A percentile compares a stretch with the other conserved stretches of the same genome.
Evolutionary conservation across 23 tunicate species (phyloP).

Genomic region (Phallusia fumigata): DNA sequence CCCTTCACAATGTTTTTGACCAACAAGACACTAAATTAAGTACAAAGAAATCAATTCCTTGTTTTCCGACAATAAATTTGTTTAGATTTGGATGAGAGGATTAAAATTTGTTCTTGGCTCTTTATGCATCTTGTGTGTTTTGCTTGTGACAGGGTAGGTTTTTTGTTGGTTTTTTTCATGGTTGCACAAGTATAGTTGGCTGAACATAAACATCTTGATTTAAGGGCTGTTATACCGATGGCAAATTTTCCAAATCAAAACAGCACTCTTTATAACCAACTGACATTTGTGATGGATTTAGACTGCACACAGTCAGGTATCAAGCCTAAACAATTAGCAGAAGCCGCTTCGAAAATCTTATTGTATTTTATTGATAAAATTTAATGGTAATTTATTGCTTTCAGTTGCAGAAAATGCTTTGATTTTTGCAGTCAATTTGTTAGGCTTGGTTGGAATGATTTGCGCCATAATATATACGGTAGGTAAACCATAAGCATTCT

Average conservation of each 20-base stretch:
- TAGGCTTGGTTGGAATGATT: slow-evolving; percentile 44
- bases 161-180: not conserved
- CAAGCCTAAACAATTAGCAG: no score
- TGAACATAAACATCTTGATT: not conserved
- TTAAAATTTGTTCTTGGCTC: not conserved
- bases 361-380: no score
- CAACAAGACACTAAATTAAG: no score
- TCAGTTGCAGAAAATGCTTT: slow-evolving; percentile 31
- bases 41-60: no score
- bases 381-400: no score
- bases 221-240: not conserved
- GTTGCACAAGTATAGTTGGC: not conserved
- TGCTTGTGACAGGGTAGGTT: not conserved
- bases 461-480: slow-evolving; percentile 48
- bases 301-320: not conserved
- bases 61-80: no score
- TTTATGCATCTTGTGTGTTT: not conserved
- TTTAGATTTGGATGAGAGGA: not conserved
- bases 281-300: not conserved
- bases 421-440: slow-evolving; percentile 36
- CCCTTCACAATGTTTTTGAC: not conserved
- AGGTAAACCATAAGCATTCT: slow-evolving; percentile 7
- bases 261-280: slow-evolving; percentile 2
- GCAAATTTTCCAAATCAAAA: not conserved
- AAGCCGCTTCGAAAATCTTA: no score